A percentile compares a stretch with the other conserved stretches of the same genome.
Evolutionary conservation across 2,888 invertebrate genomes (phyloP).

Genomic region (Caenorhabditis macrosperma): DNA sequence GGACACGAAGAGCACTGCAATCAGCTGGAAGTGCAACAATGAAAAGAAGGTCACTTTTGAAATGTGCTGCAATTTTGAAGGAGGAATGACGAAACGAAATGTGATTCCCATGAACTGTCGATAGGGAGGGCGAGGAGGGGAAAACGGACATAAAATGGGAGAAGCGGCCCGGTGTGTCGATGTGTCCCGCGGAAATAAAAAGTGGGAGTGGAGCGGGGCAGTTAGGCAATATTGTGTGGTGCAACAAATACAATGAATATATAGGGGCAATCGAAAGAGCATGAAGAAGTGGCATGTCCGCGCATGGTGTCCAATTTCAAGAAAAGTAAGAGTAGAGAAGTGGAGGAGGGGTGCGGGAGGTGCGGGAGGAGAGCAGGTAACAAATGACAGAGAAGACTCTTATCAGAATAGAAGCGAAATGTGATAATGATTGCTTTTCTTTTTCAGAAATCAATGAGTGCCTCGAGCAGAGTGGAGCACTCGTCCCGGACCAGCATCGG

Average conservation of each 20-base stretch:
- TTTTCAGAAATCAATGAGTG: constrained; percentile 29
- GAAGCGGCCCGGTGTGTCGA: background rate
- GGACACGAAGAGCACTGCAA: constrained; percentile 20
- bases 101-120: background rate
- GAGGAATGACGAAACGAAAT: background rate
- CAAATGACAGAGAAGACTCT: background rate
- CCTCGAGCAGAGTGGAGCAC: constrained; percentile 22
- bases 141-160: background rate
- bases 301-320: constrained; percentile 23
- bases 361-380: background rate
- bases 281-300: background rate
- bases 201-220: constrained; percentile 10
- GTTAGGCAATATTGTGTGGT: constrained; percentile 17
- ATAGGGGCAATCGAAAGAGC: background rate
- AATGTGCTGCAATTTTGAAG: too few relatives aligned
- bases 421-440: constrained; percentile 12
- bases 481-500: background rate
- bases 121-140: background rate
- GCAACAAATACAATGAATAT: constrained; percentile 12
- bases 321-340: background rate
- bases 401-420: constrained; percentile 9
- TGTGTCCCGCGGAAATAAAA: constrained; percentile 5
- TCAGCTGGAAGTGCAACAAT: constrained; percentile 34
- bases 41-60: background rate
- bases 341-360: background rate